Evolutionary conservation across 2,113 vertebrate species (phyloP).

Genomic region (Alethe diademata): DNA sequence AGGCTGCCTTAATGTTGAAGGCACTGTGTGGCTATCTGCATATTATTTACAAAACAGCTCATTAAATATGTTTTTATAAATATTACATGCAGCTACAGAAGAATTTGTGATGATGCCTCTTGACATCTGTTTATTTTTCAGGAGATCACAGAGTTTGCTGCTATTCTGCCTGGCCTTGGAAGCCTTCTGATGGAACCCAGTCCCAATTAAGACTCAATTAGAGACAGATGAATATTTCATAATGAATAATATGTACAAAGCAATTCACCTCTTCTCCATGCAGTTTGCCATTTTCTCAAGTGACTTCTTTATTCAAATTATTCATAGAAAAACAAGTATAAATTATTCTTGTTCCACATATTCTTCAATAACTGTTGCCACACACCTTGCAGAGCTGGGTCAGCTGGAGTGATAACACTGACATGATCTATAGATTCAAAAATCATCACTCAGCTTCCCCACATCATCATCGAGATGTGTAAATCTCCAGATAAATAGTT

Average conservation of each 20-base stretch:
- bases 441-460: not conserved
- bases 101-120: constrained; percentile 3
- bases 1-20: not conserved
- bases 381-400: not conserved
- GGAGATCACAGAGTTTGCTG: constrained; percentile 36
- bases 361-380: not conserved
- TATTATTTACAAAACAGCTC: constrained; percentile 29
- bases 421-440: not conserved
- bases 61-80: constrained; percentile 24
- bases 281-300: constrained; percentile 53
- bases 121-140: constrained; percentile 32
- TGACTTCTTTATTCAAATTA: constrained; percentile 49
- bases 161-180: constrained; percentile 12
- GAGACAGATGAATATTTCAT: constrained; percentile 60
- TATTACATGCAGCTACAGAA: constrained; percentile 5
- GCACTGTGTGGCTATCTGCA: not conserved
- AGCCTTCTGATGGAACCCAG: not conserved
- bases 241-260: constrained; percentile 40
- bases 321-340: constrained; percentile 25
- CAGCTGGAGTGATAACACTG: not conserved
- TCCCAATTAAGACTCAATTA: constrained; percentile 62
- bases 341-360: not conserved
- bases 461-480: not conserved
- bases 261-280: constrained; percentile 45
- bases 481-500: constrained; percentile 37